These are phyloP conservation scores for Tricholaema leucomelas DNA, from an alignment of 2,113 vertebrate species.

Conservation along the genomic window DNA sequence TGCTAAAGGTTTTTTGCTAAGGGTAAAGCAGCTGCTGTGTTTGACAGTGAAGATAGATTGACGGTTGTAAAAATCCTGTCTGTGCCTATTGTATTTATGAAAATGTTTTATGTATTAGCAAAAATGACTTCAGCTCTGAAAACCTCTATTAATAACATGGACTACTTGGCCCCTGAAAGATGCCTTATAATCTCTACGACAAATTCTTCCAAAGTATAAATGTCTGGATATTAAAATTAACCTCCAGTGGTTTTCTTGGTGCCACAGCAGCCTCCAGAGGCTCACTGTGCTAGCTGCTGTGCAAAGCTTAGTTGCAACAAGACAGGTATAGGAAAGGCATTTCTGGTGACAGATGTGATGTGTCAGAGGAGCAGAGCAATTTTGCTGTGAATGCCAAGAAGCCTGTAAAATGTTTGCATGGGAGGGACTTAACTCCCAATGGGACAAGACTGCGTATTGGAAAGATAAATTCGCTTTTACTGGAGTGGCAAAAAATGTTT, in stretches of 20 bases:
- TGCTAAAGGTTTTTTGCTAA: neutral
- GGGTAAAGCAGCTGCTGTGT: constrained; percentile 22
- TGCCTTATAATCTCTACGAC: constrained; percentile 35
- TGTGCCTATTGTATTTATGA: constrained; percentile 46
- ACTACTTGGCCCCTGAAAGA: constrained; percentile 11
- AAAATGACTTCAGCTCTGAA: constrained; percentile 26
- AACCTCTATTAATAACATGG: neutral
- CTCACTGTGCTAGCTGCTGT: neutral
- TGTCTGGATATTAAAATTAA: neutral
- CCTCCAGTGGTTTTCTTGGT: neutral
- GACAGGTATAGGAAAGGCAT: neutral
- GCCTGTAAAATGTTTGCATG: neutral
- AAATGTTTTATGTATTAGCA: neutral
- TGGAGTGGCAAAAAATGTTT: neutral
- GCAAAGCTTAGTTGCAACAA: neutral
- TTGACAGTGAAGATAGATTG: neutral
- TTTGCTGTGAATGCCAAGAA: neutral
- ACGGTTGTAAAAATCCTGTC: constrained; percentile 32
- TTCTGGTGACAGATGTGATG: neutral
- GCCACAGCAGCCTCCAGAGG: neutral
- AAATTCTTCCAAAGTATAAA: constrained; percentile 1
- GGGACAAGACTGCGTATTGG: neutral
- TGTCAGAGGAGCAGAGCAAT: neutral
- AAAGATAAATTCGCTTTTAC: neutral
- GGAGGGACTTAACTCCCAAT: neutral